phyloP scores from a whole-genome alignment of 2,797 vertebrate genomes.

The Tarsius wallacei region DNA sequence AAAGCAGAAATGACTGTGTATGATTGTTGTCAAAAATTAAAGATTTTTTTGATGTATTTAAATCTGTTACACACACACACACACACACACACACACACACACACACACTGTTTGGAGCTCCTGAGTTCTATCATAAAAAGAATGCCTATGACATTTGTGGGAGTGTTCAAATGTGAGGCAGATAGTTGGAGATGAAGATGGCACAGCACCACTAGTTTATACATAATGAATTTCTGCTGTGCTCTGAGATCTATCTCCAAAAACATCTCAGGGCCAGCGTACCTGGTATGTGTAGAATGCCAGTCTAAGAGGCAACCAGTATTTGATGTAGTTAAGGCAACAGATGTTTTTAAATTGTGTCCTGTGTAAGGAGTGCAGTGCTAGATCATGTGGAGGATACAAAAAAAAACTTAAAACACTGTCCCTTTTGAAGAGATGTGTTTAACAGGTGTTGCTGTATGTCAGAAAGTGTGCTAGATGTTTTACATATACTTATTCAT shows the following conservation, averaged over 20 bases:
- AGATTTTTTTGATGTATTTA: not conserved
- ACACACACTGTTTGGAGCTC: constrained; percentile 16
- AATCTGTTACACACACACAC: not conserved
- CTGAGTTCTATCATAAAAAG: constrained; percentile 4
- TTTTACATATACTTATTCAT: constrained; percentile 13
- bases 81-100: not conserved
- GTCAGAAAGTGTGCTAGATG: not conserved
- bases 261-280: constrained; percentile 19
- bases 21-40: constrained; percentile 35
- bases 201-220: not conserved
- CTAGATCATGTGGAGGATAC: not conserved
- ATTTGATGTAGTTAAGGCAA: constrained; percentile 64
- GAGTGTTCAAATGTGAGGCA: constrained; percentile 50
- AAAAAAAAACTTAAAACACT: constrained; percentile 50
- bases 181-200: constrained; percentile 15
- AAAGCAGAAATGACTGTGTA: constrained; percentile 44
- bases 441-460: constrained; percentile 8
- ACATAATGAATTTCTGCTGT: constrained; percentile 34
- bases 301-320: constrained; percentile 40
- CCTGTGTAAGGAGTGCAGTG: not conserved
- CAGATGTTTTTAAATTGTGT: constrained; percentile 57
- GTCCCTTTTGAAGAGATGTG: not conserved
- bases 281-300: constrained; percentile 65
- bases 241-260: constrained; percentile 25
- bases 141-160: constrained; percentile 26